Evolutionary conservation across 64 coral and sea anemone genomes (phyloP).

Genomic region (Pocillopora verrucosa): DNA sequence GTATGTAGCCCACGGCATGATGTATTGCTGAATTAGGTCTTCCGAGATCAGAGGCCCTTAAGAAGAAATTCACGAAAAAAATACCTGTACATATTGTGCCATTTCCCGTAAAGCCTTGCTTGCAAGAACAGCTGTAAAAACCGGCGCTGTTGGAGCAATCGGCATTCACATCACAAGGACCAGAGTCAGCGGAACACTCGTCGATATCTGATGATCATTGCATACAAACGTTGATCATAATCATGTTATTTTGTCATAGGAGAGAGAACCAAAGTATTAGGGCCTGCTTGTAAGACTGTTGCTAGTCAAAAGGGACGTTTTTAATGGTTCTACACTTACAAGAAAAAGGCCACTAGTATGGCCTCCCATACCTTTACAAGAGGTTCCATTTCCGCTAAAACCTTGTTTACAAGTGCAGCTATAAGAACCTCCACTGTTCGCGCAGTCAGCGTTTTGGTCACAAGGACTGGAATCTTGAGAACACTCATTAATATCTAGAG

Average conservation of each 20-base stretch:
- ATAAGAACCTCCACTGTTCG: not conserved
- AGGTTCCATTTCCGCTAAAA: not conserved
- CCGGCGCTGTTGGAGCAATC: not conserved
- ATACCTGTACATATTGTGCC: slow-evolving; percentile 22
- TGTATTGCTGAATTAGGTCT: not conserved
- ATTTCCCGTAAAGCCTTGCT: slow-evolving; percentile 17
- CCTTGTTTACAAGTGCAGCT: not conserved
- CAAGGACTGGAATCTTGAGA: not conserved
- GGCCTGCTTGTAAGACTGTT: too few relatives aligned
- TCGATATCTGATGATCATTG: slow-evolving; percentile 21
- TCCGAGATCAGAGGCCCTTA: not conserved
- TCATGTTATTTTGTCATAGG: too few relatives aligned
- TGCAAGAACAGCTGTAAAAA: slow-evolving; percentile 8
- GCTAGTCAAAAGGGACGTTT: too few relatives aligned
- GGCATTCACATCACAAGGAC: too few relatives aligned
- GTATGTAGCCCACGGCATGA: too few relatives aligned
- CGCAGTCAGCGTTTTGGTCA: not conserved
- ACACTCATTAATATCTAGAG: slow-evolving; percentile 12
- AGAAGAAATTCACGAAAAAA: too few relatives aligned
- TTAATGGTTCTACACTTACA: too few relatives aligned
- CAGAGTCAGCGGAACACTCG: not conserved
- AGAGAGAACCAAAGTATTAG: too few relatives aligned
- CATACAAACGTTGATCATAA: too few relatives aligned
- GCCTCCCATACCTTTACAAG: not conserved
- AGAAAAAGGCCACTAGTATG: too few relatives aligned